Percentiles rank a stretch among this genome's conserved stretches.
Evolutionary conservation across 1,140 invertebrate species (phyloP).

Genomic region (Oscheius sp.): DNA sequence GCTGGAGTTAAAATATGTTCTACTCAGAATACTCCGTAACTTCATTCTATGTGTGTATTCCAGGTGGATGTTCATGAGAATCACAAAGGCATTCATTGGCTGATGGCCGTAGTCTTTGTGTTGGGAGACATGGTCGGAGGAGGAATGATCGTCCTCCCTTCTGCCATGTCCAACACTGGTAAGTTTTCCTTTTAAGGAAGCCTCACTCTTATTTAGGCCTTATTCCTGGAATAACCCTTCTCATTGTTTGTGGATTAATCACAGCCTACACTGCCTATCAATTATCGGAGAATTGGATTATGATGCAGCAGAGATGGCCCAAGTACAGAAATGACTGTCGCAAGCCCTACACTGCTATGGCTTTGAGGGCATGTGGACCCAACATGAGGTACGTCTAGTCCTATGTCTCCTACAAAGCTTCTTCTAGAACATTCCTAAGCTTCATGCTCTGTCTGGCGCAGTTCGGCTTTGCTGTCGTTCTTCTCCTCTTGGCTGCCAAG

Average conservation of each 20-base stretch:
- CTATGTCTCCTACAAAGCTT: slow-evolving; percentile 19
- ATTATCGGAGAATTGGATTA: slow-evolving; percentile 71
- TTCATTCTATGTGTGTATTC: too few relatives aligned
- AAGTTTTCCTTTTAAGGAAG: slow-evolving; percentile 42
- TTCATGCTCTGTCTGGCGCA: slow-evolving; percentile 68
- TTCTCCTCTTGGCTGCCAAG: slow-evolving; percentile 71
- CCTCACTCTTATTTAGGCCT: slow-evolving; percentile 38
- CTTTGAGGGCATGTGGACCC: slow-evolving; percentile 67
- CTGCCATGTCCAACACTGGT: slow-evolving; percentile 71
- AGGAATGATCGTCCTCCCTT: slow-evolving; percentile 72
- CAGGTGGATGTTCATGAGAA: slow-evolving; percentile 32
- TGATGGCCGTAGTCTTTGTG: slow-evolving; percentile 69
- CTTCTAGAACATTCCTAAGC: slow-evolving; percentile 64
- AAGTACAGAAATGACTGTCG: slow-evolving; percentile 67
- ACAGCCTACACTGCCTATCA: slow-evolving; percentile 50
- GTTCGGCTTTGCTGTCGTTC: slow-evolving; percentile 72
- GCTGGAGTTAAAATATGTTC: too few relatives aligned
- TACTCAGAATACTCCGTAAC: too few relatives aligned
- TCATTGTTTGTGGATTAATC: slow-evolving; percentile 12
- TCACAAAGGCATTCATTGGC: slow-evolving; percentile 59
- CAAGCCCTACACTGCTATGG: slow-evolving; percentile 73
- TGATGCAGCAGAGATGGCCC: slow-evolving; percentile 70
- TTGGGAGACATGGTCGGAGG: slow-evolving; percentile 75
- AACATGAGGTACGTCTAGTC: slow-evolving; percentile 66
- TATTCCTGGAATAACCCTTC: slow-evolving; percentile 35